Percentiles rank a stretch among this genome's conserved stretches.
Evolutionary conservation across 2,888 invertebrate genomes (phyloP).

Genomic region (Rhaphigaster nebulosa): DNA sequence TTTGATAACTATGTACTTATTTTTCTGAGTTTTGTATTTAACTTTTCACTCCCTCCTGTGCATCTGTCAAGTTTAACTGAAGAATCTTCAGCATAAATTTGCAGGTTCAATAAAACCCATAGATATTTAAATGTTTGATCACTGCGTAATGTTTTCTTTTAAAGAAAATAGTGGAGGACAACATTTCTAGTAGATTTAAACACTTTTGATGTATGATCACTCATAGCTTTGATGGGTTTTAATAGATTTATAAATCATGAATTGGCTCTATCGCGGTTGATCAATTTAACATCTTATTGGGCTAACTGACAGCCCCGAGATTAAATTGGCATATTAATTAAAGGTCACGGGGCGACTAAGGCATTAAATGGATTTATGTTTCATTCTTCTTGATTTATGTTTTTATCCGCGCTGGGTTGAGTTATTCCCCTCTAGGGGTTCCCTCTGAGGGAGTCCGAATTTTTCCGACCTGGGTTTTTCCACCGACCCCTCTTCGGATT

Average conservation of each 20-base stretch:
- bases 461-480: conserved; percentile 20
- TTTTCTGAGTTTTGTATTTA: too few species aligned
- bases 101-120: too few species aligned
- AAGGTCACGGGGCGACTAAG: background rate
- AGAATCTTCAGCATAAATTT: too few species aligned
- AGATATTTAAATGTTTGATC: too few species aligned
- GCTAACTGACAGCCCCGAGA: conserved; percentile 12
- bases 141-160: too few species aligned
- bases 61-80: too few species aligned
- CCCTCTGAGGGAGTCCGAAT: background rate
- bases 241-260: background rate
- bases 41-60: too few species aligned
- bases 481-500: background rate
- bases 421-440: conserved; percentile 2
- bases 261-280: background rate
- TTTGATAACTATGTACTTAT: too few species aligned
- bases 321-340: conserved; percentile 49
- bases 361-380: conserved; percentile 49
- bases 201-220: background rate
- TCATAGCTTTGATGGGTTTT: background rate
- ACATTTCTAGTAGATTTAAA: background rate
- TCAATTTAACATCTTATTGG: conserved; percentile 33
- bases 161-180: too few species aligned
- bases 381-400: conserved; percentile 39
- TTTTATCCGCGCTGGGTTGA: background rate